Conservation (phyloP, 2,113 vertebrate species). For the Gopherus evgoodei region DNA sequence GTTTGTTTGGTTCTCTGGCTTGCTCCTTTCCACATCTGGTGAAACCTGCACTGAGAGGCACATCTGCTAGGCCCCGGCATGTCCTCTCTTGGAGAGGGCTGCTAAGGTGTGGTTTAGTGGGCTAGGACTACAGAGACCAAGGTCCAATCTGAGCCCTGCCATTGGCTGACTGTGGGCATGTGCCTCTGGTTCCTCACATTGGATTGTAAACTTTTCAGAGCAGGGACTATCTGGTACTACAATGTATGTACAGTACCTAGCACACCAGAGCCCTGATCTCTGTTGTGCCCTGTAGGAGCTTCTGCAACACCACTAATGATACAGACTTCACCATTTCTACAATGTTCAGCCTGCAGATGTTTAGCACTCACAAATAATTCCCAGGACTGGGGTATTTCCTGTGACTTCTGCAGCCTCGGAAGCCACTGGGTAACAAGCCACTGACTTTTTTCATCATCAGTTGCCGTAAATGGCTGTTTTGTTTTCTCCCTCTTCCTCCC, state of each 20-base stretch:
- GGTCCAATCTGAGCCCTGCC: not conserved
- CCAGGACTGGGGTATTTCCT: not conserved
- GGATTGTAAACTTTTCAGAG: not conserved
- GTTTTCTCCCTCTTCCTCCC: constrained; percentile 40
- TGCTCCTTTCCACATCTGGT: not conserved
- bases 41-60: not conserved
- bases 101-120: no score
- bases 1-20: not conserved
- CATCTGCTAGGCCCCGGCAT: not conserved
- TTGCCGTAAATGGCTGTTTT: constrained; percentile 11
- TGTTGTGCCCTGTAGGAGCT: not conserved
- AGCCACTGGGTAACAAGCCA: not conserved
- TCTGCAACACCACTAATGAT: not conserved
- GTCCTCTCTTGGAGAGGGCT: not conserved
- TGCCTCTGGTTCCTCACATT: not conserved
- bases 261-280: not conserved
- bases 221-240: not conserved
- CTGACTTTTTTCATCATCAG: not conserved
- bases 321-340: not conserved
- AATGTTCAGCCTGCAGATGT: not conserved
- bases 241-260: not conserved
- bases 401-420: not conserved
- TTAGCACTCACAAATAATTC: not conserved
- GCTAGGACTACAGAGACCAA: not conserved
- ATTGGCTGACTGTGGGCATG: not conserved